These are phyloP conservation scores for Bufo bufo DNA, from an alignment of 2,113 vertebrate species.

Conservation along the genomic window DNA sequence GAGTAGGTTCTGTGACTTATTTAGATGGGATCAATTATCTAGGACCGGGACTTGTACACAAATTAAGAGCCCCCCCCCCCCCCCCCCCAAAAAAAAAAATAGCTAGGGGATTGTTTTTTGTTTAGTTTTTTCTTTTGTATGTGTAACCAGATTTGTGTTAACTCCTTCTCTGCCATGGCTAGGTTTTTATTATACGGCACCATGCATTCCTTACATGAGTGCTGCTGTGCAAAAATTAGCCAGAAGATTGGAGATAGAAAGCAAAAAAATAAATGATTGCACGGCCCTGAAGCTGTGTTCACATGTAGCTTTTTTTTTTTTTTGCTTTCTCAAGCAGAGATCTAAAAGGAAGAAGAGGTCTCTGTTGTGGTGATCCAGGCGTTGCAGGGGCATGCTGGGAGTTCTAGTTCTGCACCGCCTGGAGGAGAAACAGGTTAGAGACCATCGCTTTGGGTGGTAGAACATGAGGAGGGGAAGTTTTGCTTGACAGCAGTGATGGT, in stretches of 20 bases:
- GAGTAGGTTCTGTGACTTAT: background rate
- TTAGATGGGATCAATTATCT: background rate
- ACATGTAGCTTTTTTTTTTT: too few relatives aligned
- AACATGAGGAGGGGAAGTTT: background rate
- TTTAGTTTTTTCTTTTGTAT: background rate
- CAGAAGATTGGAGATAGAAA: too few relatives aligned
- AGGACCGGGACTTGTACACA: background rate
- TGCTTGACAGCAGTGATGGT: background rate
- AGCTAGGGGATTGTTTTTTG: background rate
- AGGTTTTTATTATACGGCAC: too few relatives aligned
- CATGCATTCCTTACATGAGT: too few relatives aligned
- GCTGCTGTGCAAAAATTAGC: too few relatives aligned
- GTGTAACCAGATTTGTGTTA: background rate
- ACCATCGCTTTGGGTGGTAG: background rate
- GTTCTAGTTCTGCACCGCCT: background rate
- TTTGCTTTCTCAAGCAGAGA: too few relatives aligned
- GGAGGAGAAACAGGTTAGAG: background rate
- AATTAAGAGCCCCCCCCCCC: background rate
- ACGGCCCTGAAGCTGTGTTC: too few relatives aligned
- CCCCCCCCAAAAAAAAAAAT: background rate
- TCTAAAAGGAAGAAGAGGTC: too few relatives aligned
- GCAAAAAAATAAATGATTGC: too few relatives aligned
- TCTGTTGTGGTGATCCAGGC: too few relatives aligned
- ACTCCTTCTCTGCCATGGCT: background rate
- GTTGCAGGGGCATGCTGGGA: too few relatives aligned